Conservation (phyloP, 2,113 vertebrate genomes). For the Centropus bengalensis region DNA sequence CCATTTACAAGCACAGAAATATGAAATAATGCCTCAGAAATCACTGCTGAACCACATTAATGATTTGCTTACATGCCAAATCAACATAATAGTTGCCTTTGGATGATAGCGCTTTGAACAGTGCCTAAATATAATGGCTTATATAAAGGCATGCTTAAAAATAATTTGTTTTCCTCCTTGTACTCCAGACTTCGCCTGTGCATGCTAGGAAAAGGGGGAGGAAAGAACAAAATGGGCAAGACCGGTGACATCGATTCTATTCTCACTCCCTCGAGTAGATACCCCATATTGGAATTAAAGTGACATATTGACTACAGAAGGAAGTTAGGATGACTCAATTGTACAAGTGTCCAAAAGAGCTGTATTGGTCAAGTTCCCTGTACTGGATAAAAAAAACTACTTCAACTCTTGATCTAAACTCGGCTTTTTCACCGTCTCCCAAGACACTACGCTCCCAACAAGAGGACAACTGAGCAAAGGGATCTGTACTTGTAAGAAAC, state of each 20-base stretch:
- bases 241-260: neutral
- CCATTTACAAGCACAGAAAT: conserved; percentile 31
- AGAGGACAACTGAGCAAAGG: neutral
- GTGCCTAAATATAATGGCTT: conserved; percentile 46
- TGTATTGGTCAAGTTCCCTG: neutral
- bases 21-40: conserved; percentile 56
- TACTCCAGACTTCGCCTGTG: neutral
- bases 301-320: neutral
- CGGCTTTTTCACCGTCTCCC: neutral
- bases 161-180: conserved; percentile 24
- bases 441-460: neutral
- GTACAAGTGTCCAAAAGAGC: neutral
- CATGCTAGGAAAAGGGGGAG: neutral
- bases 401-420: neutral
- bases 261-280: neutral
- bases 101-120: conserved; percentile 45
- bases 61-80: conserved; percentile 40
- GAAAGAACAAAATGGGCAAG: neutral
- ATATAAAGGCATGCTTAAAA: conserved; percentile 31
- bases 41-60: conserved; percentile 58
- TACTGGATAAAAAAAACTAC: neutral
- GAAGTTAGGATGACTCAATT: neutral
- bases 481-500: neutral
- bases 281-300: neutral
- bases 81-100: conserved; percentile 49